Evolutionary conservation across 2,888 invertebrate genomes (phyloP).

Genomic region (Stenoptilia bipunctidactyla): DNA sequence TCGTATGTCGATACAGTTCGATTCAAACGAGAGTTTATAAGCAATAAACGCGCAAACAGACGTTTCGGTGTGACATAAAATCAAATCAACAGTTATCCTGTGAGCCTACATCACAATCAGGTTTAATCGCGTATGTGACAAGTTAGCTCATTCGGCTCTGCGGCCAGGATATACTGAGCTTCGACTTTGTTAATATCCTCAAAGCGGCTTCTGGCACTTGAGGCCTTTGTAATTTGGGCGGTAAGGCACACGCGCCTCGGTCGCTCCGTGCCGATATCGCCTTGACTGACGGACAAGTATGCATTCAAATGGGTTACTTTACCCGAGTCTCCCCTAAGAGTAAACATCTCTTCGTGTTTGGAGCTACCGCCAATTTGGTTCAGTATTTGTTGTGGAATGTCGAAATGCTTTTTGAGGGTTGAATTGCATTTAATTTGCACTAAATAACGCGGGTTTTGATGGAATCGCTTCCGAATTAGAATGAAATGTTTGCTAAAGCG

Average conservation of each 20-base stretch:
- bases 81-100: conserved; percentile 71
- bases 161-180: conserved; percentile 13
- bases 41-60: conserved; percentile 67
- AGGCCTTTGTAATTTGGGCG: conserved; percentile 27
- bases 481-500: conserved; percentile 17
- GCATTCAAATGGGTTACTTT: conserved; percentile 83
- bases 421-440: conserved; percentile 68
- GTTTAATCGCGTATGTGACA: conserved; percentile 69
- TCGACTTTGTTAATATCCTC: conserved; percentile 1
- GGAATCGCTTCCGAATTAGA: conserved; percentile 21
- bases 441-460: conserved; percentile 57
- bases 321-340: conserved; percentile 51
- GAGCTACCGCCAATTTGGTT: conserved; percentile 60
- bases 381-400: conserved; percentile 67
- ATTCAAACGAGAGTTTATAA: conserved; percentile 62
- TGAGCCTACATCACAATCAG: conserved; percentile 69
- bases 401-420: conserved; percentile 62
- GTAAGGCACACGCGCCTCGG: conserved; percentile 43
- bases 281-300: conserved; percentile 81
- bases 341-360: conserved; percentile 50
- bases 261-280: conserved; percentile 66
- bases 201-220: conserved; percentile 19
- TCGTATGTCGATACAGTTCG: conserved; percentile 60
- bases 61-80: conserved; percentile 68
- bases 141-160: conserved; percentile 46